phyloP scores from a whole-genome alignment of 1,140 invertebrate species.

The Pseudobourletiella spinata region DNA sequence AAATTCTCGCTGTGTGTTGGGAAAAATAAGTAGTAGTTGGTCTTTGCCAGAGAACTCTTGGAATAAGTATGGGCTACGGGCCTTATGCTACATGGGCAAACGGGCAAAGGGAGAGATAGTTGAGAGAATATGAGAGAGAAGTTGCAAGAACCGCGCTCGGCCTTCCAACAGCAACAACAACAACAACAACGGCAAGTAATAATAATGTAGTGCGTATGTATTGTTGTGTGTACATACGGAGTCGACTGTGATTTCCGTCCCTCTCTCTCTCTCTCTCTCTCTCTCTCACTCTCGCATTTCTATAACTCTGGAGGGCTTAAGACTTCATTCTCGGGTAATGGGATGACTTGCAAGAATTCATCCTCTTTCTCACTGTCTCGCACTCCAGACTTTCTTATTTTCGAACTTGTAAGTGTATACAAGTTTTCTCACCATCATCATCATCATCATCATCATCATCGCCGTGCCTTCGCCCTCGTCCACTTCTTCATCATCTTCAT shows the following conservation, averaged over 20 bases:
- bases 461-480: no score
- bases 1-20: no score
- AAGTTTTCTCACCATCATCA: constrained; percentile 1
- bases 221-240: no score
- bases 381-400: background rate
- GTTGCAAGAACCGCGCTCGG: no score
- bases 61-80: no score
- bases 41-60: no score
- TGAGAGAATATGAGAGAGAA: no score
- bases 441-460: background rate
- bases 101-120: no score
- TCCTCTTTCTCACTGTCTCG: constrained; percentile 14
- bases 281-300: background rate
- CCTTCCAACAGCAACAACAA: no score
- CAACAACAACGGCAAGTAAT: no score
- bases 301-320: constrained; percentile 8
- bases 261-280: background rate
- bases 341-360: constrained; percentile 28
- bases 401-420: background rate
- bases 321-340: constrained; percentile 20
- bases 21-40: no score
- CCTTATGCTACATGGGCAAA: background rate
- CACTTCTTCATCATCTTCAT: background rate
- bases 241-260: background rate
- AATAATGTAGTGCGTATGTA: background rate